Conservation (phyloP, 2,113 vertebrate species). For the Phrynocephalus versicolor region DNA sequence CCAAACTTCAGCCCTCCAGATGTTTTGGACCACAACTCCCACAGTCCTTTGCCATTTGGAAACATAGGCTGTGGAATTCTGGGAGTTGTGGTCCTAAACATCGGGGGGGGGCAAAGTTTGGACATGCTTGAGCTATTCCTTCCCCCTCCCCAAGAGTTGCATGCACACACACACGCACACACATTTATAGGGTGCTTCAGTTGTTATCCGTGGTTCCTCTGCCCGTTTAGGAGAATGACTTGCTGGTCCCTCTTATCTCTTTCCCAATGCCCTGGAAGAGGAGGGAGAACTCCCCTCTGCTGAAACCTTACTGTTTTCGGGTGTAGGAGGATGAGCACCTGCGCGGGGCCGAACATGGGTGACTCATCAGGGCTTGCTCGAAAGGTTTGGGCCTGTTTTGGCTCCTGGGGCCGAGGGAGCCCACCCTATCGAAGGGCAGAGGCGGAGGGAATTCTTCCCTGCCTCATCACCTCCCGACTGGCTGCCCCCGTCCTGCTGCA, state of each 20-base stretch:
- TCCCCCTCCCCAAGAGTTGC: background rate
- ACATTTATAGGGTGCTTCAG: background rate
- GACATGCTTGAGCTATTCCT: no score
- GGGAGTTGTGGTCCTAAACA: no score
- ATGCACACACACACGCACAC: background rate
- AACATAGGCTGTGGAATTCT: no score
- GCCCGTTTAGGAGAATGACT: background rate
- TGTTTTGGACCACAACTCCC: no score
- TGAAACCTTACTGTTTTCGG: background rate
- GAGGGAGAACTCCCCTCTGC: background rate
- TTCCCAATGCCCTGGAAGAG: no score
- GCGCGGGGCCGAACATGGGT: background rate
- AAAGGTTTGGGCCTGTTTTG: background rate
- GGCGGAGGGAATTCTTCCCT: background rate
- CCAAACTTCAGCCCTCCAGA: no score
- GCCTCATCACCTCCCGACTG: fast-evolving
- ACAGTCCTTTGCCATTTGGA: no score
- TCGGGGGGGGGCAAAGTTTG: no score
- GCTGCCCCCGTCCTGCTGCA: background rate
- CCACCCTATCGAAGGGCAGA: background rate
- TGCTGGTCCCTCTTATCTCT: background rate
- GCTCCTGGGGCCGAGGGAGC: background rate
- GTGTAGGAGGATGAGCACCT: background rate
- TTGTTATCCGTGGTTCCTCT: background rate
- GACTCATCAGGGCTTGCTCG: background rate